A percentile compares a stretch with the other conserved stretches of the same genome.
Conservation (phyloP, 2,888 invertebrate genomes). For the Tubulanus polymorphus region DNA sequence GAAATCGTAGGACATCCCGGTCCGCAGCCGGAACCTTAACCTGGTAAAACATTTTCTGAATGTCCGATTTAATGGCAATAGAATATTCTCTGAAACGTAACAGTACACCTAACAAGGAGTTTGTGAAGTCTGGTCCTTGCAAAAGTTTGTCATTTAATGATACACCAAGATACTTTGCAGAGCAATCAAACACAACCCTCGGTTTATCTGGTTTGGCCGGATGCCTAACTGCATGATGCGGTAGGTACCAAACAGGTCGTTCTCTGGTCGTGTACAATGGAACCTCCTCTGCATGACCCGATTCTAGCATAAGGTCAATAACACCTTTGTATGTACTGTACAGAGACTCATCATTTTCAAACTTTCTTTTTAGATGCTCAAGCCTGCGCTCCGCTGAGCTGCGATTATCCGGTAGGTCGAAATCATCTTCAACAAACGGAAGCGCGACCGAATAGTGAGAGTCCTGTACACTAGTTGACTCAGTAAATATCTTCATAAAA, state of each 20-base stretch:
- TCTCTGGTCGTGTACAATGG: neutral
- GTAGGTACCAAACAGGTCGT: conserved; percentile 2
- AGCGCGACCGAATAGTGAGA: neutral
- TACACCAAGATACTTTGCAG: conserved; percentile 1
- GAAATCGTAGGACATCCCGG: conserved; percentile 1
- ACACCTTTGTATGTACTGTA: neutral
- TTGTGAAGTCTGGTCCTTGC: neutral
- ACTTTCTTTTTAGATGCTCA: neutral
- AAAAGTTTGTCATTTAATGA: conserved; percentile 1
- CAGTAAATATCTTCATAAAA: neutral
- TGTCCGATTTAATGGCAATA: conserved; percentile 1
- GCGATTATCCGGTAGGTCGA: neutral
- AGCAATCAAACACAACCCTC: conserved; percentile 15
- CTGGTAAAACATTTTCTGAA: conserved; percentile 1
- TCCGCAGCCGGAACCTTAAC: neutral
- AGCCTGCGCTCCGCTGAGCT: neutral
- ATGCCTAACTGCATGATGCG: neutral
- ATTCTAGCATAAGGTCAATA: neutral
- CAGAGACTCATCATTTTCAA: neutral
- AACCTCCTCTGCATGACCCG: neutral
- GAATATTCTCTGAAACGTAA: neutral
- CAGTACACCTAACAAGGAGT: conserved; percentile 1
- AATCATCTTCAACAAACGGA: neutral
- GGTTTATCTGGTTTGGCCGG: conserved; percentile 1
- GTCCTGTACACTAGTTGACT: neutral